Evolutionary conservation across 64 coral and sea anemone genomes (phyloP).

Genomic region (Orbicella faveolata): DNA sequence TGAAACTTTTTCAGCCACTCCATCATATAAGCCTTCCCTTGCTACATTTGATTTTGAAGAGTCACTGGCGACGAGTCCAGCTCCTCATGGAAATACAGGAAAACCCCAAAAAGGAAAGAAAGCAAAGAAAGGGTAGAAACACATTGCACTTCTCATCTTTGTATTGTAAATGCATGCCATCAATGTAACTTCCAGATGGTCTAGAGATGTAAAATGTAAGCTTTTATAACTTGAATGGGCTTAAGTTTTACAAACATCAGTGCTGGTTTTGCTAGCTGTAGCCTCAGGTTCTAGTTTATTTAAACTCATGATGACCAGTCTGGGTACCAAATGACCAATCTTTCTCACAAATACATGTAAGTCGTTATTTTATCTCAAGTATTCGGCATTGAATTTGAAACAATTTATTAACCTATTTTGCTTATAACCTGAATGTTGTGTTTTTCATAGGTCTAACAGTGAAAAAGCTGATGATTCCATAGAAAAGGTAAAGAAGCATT

Average conservation of each 20-base stretch:
- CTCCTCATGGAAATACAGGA: not conserved
- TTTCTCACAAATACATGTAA: too few species aligned
- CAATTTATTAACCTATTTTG: too few species aligned
- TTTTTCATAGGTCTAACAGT: constrained; percentile 33
- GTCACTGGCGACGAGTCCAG: not conserved
- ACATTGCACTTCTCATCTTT: not conserved
- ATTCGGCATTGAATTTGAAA: too few species aligned
- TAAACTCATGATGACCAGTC: too few species aligned
- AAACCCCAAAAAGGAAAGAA: constrained; percentile 57
- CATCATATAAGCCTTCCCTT: constrained; percentile 49
- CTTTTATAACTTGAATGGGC: not conserved
- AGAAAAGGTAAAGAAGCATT: constrained; percentile 53
- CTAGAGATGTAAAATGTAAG: not conserved
- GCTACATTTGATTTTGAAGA: constrained; percentile 74
- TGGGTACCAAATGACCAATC: too few species aligned
- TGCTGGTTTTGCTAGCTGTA: too few species aligned
- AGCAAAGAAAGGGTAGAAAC: constrained; percentile 6
- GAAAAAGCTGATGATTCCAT: constrained; percentile 67
- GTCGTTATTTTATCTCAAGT: too few species aligned
- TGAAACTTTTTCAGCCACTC: constrained; percentile 45
- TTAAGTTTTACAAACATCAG: too few species aligned
- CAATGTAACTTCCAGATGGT: not conserved
- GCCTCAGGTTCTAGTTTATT: too few species aligned
- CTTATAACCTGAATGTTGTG: not conserved
- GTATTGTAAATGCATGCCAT: not conserved